These are phyloP conservation scores for Gambelia wislizenii DNA, from an alignment of 2,797 vertebrate species.

Conservation along the genomic window DNA sequence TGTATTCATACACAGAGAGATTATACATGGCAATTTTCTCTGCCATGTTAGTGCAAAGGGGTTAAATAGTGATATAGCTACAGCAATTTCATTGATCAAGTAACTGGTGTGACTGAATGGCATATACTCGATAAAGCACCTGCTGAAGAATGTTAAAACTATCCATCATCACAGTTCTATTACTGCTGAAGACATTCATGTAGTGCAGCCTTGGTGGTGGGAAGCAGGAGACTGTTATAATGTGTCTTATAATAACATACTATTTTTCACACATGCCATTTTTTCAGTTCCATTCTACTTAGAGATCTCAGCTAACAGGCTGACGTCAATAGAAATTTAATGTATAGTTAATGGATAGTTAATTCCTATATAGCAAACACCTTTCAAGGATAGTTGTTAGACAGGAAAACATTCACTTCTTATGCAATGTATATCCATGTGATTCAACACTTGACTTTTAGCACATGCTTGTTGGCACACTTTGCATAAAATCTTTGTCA, in stretches of 20 bases:
- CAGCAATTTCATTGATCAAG: constrained; percentile 46
- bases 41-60: constrained; percentile 49
- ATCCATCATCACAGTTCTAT: constrained; percentile 34
- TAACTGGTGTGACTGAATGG: constrained; percentile 47
- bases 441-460: background rate
- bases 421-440: background rate
- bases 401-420: background rate
- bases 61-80: constrained; percentile 54
- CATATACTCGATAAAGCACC: constrained; percentile 35
- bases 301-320: background rate
- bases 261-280: background rate
- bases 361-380: constrained; percentile 6
- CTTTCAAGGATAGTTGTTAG: background rate
- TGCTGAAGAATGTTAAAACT: constrained; percentile 32
- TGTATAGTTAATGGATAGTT: constrained; percentile 2
- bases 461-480: background rate
- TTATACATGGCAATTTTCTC: background rate
- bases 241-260: background rate
- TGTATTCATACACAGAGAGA: constrained; percentile 41
- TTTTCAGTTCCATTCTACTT: background rate
- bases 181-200: constrained; percentile 12
- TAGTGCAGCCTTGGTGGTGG: background rate
- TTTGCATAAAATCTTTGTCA: background rate
- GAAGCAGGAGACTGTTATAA: background rate
- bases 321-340: background rate